A percentile compares a stretch with the other conserved stretches of the same genome.
These are phyloP conservation scores for Trimorus sp. DNA, from an alignment of 2,888 invertebrate species.

Conservation along the genomic window DNA sequence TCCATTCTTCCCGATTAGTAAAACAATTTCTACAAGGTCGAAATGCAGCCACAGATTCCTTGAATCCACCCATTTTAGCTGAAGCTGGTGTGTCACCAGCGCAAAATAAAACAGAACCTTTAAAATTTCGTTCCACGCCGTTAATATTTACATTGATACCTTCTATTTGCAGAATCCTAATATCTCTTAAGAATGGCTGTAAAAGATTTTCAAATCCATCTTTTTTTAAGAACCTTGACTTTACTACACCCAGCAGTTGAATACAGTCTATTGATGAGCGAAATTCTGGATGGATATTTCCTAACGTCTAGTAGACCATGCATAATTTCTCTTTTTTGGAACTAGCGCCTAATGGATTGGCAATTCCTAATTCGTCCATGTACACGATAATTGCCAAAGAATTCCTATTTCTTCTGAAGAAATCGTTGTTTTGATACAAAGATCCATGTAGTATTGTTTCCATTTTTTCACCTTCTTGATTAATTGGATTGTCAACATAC, in stretches of 20 bases:
- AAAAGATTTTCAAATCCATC: slow-evolving; percentile 55
- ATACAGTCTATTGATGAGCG: slow-evolving; percentile 58
- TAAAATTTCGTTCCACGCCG: slow-evolving; percentile 47
- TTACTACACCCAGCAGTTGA: slow-evolving; percentile 57
- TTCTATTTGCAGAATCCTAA: slow-evolving; percentile 50
- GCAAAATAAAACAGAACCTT: slow-evolving; percentile 63
- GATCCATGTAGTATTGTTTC: slow-evolving; percentile 64
- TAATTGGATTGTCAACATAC: slow-evolving; percentile 50
- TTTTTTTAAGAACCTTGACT: slow-evolving; percentile 37
- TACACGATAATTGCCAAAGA: slow-evolving; percentile 68
- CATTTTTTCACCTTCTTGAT: slow-evolving; percentile 33
- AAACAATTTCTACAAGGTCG: slow-evolving; percentile 63
- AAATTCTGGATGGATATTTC: slow-evolving; percentile 34
- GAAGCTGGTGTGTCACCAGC: slow-evolving; percentile 66
- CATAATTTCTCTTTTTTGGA: slow-evolving; percentile 33
- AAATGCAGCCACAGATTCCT: slow-evolving; percentile 63
- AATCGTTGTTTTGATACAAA: slow-evolving; percentile 41
- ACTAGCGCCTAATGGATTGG: slow-evolving; percentile 44
- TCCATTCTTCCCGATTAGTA: slow-evolving; percentile 13
- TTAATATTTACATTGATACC: slow-evolving; percentile 43
- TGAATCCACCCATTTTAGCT: slow-evolving; percentile 64
- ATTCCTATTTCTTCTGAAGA: slow-evolving; percentile 50
- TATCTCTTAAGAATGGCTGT: slow-evolving; percentile 56
- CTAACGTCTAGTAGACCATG: slow-evolving; percentile 45
- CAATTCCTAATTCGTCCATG: slow-evolving; percentile 48